Base-by-base conservation (phyloP, 2,888 invertebrate species). In the Cordilura impudica region DNA sequence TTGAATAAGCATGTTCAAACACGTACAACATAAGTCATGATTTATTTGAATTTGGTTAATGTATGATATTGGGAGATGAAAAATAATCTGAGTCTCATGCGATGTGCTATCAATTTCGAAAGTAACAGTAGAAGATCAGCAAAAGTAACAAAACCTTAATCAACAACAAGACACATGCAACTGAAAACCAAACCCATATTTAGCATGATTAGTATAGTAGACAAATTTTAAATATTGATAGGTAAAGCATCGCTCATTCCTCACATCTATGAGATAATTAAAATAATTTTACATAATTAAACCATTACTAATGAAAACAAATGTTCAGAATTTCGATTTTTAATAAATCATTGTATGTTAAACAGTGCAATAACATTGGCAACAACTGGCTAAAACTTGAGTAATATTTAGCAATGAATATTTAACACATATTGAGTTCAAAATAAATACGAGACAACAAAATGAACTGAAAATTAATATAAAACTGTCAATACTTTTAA, bases 171-270 rank as follows among this genome's bases (percentile, higher is more conserved):
- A 4, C n/a, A 18, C 16, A 23, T 3, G 10, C 43, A 54, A 18
- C 23, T 53, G 35, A 63, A 21, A 31, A 71, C 66, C 77, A 66
- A 67, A 67, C 53, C 66, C 77, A 72, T 63, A 63, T 77, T 67
- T 49, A 63, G 61, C 61, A 67, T 67, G 47, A 56, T 72, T 49
- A 35, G 12, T 29, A 7, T 8, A 63, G 21, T 18, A 43, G 49
- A 26, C 14, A 23, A 23, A 35, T 56, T 35, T 1, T 51, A 58
- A 21, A 23, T 31, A 19, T 58, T 21, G 7, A 6, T 14, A 21
- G 19, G 4, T 4, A 3, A 5, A 45, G 12, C 19, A 18, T 35
- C 19, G 35, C 66, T 53, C 43, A 31, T 0, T 35, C 12, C 1
- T 47, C n/a, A 18, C 18, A 45, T 23, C 31, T 14, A 31, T 51